A percentile compares a stretch with the other conserved stretches of the same genome.
Conservation (phyloP, 2,113 vertebrate species). For the Chloebia gouldiae region DNA sequence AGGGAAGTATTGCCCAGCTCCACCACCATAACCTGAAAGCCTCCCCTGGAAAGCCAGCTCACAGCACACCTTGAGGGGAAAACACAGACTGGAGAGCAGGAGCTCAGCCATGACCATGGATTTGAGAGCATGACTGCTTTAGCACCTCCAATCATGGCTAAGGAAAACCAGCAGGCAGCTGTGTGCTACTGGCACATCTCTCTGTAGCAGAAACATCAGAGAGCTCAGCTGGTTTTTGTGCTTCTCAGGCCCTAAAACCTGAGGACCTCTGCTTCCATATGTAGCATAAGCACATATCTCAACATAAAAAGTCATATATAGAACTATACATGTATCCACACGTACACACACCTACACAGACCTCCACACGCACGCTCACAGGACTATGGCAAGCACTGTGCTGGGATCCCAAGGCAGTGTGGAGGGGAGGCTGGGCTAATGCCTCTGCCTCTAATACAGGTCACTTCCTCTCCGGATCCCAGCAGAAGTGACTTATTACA, state of each 20-base stretch:
- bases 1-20: rapidly evolving
- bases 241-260: not conserved
- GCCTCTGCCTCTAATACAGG: not conserved
- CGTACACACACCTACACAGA: rapidly evolving
- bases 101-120: not conserved
- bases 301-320: not conserved
- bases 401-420: not conserved
- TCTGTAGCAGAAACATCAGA: not conserved
- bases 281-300: not conserved
- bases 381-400: not conserved
- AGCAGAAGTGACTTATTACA: constrained; percentile 39
- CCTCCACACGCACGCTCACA: rapidly evolving
- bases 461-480: not conserved
- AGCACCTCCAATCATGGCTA: not conserved
- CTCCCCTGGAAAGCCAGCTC: not conserved
- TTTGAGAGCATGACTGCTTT: not conserved
- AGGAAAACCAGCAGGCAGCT: not conserved
- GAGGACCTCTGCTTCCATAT: not conserved
- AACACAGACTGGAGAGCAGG: not conserved
- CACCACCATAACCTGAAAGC: not conserved
- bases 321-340: not conserved
- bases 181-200: not conserved
- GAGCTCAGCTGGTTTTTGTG: not conserved
- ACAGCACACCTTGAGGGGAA: not conserved
- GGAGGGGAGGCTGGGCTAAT: not conserved